These are phyloP conservation scores for Hypsibius dujardini DNA, from an alignment of 1,140 invertebrate species.

Conservation along the genomic window DNA sequence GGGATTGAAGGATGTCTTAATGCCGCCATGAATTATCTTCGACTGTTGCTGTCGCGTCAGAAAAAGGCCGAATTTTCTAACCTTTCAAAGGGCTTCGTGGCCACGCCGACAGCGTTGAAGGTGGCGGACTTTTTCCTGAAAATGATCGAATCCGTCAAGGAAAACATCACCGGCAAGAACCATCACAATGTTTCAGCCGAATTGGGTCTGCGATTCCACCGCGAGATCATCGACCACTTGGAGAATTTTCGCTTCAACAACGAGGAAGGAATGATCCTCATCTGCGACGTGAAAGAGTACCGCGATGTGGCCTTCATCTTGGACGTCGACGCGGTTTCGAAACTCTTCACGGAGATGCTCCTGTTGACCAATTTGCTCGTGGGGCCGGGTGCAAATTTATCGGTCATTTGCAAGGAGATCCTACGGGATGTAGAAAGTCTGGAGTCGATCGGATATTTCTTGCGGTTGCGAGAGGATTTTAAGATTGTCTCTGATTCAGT, in stretches of 20 bases:
- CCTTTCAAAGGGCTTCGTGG: not conserved
- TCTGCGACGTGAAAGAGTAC: slow-evolving; percentile 12
- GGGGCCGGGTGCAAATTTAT: not conserved
- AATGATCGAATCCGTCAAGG: not conserved
- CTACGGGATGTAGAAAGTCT: not conserved
- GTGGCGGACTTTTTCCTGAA: not conserved
- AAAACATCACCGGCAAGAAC: not conserved
- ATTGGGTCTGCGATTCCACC: slow-evolving; percentile 14
- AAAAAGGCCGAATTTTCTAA: slow-evolving; percentile 6
- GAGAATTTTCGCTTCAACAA: not conserved
- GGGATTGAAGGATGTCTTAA: not conserved
- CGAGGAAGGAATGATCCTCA: not conserved
- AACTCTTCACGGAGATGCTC: not conserved
- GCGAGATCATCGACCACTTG: not conserved
- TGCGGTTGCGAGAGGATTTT: slow-evolving; percentile 3
- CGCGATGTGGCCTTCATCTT: not conserved
- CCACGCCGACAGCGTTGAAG: not conserved
- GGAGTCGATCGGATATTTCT: not conserved
- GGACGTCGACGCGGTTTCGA: not conserved
- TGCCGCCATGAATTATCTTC: not conserved
- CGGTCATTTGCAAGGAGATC: not conserved
- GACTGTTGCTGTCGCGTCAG: not conserved
- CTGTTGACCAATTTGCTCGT: not conserved
- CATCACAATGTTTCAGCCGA: not conserved
- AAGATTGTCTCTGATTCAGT: too few species aligned